Conservation (phyloP, 2,113 vertebrate species). For the Rutilus rutilus region DNA sequence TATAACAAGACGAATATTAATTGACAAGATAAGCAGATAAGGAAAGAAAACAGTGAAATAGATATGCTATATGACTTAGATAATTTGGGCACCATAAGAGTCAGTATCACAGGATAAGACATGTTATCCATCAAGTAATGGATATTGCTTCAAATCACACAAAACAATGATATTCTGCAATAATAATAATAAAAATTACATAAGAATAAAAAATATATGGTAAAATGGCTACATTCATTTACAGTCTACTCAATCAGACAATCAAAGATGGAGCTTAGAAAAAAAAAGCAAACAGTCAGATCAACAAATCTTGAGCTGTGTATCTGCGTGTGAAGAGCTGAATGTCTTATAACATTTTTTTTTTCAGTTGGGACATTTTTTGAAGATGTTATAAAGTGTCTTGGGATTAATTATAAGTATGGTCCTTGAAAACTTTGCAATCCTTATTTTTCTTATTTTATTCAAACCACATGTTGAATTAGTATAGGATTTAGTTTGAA, state of each 20-base stretch:
- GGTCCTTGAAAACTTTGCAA: neutral
- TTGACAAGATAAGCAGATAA: slow-evolving; percentile 31
- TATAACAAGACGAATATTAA: slow-evolving; percentile 25
- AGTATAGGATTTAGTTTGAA: no score
- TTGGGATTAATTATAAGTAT: neutral
- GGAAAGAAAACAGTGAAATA: slow-evolving; percentile 22
- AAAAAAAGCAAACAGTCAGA: neutral
- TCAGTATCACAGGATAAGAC: slow-evolving; percentile 9
- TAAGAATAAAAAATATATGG: neutral
- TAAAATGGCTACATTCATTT: neutral
- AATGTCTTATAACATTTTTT: neutral
- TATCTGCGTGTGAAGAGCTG: neutral
- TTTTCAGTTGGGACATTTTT: slow-evolving; percentile 4
- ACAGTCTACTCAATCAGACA: neutral
- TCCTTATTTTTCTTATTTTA: neutral
- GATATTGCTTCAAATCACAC: neutral
- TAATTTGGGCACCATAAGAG: slow-evolving; percentile 24
- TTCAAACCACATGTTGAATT: neutral
- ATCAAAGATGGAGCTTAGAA: neutral
- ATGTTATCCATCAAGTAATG: slow-evolving; percentile 5
- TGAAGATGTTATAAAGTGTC: neutral
- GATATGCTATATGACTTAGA: slow-evolving; percentile 17
- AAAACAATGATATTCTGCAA: neutral
- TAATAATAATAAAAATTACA: neutral
- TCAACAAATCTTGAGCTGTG: neutral